These are phyloP conservation scores for Oryzias dopingdopingensis DNA, from an alignment of 2,797 vertebrate genomes.

Conservation along the genomic window DNA sequence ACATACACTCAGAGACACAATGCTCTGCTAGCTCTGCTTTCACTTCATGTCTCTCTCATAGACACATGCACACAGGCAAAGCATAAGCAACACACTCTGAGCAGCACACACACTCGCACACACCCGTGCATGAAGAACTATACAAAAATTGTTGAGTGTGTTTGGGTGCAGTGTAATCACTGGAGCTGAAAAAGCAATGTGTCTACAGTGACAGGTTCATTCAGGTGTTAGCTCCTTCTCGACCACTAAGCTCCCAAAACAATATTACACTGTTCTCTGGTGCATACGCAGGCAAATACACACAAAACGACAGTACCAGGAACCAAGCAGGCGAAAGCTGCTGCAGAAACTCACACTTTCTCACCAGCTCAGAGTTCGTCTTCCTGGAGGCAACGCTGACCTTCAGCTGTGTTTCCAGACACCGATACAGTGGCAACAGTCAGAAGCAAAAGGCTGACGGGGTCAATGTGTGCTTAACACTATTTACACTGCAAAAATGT, in stretches of 20 bases:
- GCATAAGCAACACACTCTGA: constrained; percentile 31
- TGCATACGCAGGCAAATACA: constrained; percentile 29
- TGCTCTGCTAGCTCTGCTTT: constrained; percentile 46
- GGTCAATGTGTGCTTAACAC: too few relatives aligned
- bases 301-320: constrained; percentile 15
- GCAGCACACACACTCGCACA: constrained; percentile 11
- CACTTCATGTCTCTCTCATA: constrained; percentile 42
- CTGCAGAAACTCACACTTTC: constrained; percentile 35
- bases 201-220: constrained; percentile 78
- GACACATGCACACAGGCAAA: constrained; percentile 29
- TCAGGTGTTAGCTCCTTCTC: constrained; percentile 73
- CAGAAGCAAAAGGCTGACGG: too few relatives aligned
- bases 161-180: constrained; percentile 69
- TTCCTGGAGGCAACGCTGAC: constrained; percentile 15
- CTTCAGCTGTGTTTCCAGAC: constrained; percentile 13
- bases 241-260: constrained; percentile 63
- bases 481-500: too few relatives aligned
- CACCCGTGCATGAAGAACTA: constrained; percentile 34
- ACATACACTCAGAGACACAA: constrained; percentile 44
- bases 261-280: constrained; percentile 61
- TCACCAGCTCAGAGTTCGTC: constrained; percentile 10
- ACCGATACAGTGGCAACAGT: constrained; percentile 11
- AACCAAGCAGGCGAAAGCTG: constrained; percentile 30
- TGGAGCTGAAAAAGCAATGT: constrained; percentile 77
- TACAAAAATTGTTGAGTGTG: constrained; percentile 55